Conservation (phyloP, 2,797 vertebrate genomes). For the Clamator glandarius region DNA sequence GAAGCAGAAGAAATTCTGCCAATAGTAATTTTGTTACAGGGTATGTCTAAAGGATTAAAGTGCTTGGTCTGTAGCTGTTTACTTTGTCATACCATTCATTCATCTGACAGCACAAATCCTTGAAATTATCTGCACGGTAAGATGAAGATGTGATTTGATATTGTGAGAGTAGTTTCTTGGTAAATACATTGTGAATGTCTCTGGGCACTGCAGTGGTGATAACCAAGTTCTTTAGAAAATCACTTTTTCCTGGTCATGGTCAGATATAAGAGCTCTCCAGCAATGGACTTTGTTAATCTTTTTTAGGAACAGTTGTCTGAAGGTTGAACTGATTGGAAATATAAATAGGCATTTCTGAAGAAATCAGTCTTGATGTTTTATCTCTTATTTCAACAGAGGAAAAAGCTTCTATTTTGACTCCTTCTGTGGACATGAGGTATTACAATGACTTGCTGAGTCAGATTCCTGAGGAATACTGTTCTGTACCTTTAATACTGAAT, state of each 20-base stretch:
- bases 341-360: neutral
- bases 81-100: neutral
- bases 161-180: neutral
- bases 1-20: slow-evolving; percentile 60
- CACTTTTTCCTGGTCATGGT: neutral
- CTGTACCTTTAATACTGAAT: slow-evolving; percentile 87
- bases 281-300: neutral
- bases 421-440: slow-evolving; percentile 84
- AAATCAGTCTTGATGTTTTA: neutral
- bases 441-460: slow-evolving; percentile 86
- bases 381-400: neutral
- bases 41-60: slow-evolving; percentile 42
- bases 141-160: neutral
- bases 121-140: neutral
- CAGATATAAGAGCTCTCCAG: neutral
- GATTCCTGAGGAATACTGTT: slow-evolving; percentile 83
- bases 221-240: neutral
- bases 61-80: neutral
- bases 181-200: neutral
- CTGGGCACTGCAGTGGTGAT: neutral
- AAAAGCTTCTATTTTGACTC: slow-evolving; percentile 19
- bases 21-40: neutral
- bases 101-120: neutral
- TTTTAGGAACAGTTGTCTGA: neutral
- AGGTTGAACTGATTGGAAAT: neutral